Evolutionary conservation across 2,888 invertebrate genomes (phyloP).

Genomic region (Abrostola triplasia): DNA sequence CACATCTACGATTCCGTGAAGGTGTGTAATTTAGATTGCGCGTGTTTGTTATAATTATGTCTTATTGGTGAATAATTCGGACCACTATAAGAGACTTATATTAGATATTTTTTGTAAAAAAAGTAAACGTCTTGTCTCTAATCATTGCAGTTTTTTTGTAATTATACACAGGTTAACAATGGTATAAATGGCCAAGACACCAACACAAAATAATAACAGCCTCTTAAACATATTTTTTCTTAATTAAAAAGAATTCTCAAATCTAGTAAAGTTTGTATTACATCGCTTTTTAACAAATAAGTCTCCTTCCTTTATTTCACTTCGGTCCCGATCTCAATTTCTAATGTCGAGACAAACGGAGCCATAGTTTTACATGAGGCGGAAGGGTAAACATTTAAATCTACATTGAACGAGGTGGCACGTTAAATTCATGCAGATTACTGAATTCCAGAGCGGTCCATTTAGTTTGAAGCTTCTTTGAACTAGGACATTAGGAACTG

Average conservation of each 20-base stretch:
- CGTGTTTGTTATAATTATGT: background rate
- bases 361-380: conserved; percentile 9
- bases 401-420: conserved; percentile 21
- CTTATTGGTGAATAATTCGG: background rate
- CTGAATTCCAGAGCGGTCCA: conserved; percentile 4
- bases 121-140: no score
- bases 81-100: no score
- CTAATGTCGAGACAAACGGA: conserved; percentile 5
- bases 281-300: background rate
- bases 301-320: background rate
- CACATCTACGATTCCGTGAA: background rate
- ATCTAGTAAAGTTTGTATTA: background rate
- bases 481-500: background rate
- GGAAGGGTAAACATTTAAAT: conserved; percentile 8
- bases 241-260: background rate
- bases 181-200: no score
- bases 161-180: no score
- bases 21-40: conserved; percentile 2
- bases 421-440: conserved; percentile 12
- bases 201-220: no score
- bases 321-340: conserved; percentile 7
- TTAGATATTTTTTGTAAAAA: no score
- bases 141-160: no score
- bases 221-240: no score
- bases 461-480: conserved; percentile 5